These are phyloP conservation scores for Otolemur crassicaudatus DNA, from an alignment of 2,797 vertebrate genomes.

Conservation along the genomic window DNA sequence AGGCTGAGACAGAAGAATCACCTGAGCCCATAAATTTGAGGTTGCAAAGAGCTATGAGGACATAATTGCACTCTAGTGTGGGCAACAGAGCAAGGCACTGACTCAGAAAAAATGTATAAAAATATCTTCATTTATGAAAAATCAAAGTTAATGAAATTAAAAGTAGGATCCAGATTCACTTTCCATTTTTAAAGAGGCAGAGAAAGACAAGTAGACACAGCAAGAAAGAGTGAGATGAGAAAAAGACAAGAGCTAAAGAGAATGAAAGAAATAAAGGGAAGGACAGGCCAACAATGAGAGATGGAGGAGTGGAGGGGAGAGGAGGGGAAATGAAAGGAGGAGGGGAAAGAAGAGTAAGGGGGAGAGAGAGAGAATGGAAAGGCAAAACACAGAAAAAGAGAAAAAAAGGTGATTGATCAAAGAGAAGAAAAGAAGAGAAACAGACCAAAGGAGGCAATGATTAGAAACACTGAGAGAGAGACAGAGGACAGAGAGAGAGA, in stretches of 20 bases:
- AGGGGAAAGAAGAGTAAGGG: neutral
- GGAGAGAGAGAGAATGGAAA: neutral
- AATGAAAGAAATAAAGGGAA: neutral
- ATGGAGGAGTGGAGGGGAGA: neutral
- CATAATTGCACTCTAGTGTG: too few species aligned
- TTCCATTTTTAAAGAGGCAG: constrained; percentile 20
- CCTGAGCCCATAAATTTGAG: too few species aligned
- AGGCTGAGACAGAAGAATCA: too few species aligned
- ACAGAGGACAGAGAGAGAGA: neutral
- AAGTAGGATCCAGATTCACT: neutral
- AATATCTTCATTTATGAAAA: neutral
- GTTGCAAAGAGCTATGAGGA: too few species aligned
- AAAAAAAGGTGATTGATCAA: neutral
- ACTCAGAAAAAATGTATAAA: neutral
- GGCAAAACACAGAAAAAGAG: neutral
- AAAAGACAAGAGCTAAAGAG: neutral
- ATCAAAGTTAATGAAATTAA: constrained; percentile 43
- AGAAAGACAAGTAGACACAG: neutral
- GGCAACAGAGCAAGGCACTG: too few species aligned
- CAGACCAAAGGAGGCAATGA: neutral
- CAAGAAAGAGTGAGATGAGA: constrained; percentile 14
- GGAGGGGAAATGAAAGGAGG: too few species aligned
- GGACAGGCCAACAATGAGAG: too few species aligned
- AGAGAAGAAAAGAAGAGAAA: neutral
- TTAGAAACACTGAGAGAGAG: neutral